Evolutionary conservation across 2,888 invertebrate genomes (phyloP).

Genomic region (Aspidiotus rigidus): DNA sequence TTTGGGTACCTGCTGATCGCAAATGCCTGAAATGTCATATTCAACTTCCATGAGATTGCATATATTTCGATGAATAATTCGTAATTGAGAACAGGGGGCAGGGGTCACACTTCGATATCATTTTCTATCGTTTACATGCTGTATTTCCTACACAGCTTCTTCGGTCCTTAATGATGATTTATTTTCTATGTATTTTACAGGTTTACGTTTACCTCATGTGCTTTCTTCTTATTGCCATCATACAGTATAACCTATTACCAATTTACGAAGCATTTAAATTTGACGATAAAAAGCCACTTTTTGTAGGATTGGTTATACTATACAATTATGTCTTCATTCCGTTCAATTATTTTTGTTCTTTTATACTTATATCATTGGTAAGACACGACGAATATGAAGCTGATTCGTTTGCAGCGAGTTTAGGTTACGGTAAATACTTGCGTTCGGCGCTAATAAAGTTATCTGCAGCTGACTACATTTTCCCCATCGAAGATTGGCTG

Average conservation of each 20-base stretch:
- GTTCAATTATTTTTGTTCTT: slow-evolving; percentile 78
- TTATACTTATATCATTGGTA: slow-evolving; percentile 71
- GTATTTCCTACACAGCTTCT: not conserved
- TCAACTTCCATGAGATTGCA: too few species aligned
- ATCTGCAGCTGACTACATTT: slow-evolving; percentile 89
- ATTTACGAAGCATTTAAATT: slow-evolving; percentile 89
- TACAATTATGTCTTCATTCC: slow-evolving; percentile 82
- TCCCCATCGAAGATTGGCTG: slow-evolving; percentile 85
- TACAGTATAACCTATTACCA: slow-evolving; percentile 52
- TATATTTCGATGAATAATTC: too few species aligned
- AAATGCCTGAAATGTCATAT: too few species aligned
- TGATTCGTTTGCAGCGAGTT: slow-evolving; percentile 76
- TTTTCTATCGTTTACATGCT: too few species aligned
- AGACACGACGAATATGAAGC: slow-evolving; percentile 93
- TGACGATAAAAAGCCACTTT: slow-evolving; percentile 63
- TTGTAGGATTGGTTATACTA: slow-evolving; percentile 84
- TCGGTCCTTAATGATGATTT: too few species aligned
- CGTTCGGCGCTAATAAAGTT: slow-evolving; percentile 82
- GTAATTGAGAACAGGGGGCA: too few species aligned
- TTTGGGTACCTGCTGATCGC: too few species aligned
- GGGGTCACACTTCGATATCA: too few species aligned
- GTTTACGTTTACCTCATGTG: slow-evolving; percentile 55
- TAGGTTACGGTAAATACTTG: slow-evolving; percentile 67
- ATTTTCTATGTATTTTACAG: slow-evolving; percentile 43
- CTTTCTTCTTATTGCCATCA: slow-evolving; percentile 53